phyloP scores from a whole-genome alignment of 92 coral and sea anemone genomes.

The Anthopleura xanthogrammica region DNA sequence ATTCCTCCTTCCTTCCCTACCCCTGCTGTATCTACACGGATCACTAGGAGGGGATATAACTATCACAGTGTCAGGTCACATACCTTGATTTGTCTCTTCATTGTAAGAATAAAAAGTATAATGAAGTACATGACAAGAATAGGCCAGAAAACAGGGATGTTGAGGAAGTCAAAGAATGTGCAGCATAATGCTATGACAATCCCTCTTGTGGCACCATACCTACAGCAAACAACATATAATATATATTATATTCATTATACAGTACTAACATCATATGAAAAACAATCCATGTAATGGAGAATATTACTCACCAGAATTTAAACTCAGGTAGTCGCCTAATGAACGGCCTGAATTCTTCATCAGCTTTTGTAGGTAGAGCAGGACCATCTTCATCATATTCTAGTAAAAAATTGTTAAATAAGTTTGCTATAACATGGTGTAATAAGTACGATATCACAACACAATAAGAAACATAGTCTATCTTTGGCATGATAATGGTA shows the following conservation, averaged over 20 bases:
- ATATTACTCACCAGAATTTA: slow-evolving; percentile 82
- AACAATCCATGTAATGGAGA: background rate
- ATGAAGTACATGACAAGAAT: slow-evolving; percentile 97
- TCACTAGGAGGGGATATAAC: background rate
- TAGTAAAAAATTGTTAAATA: background rate
- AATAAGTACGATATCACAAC: no score
- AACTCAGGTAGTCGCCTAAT: slow-evolving; percentile 97
- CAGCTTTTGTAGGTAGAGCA: slow-evolving; percentile 81
- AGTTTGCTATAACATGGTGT: background rate
- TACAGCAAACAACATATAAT: slow-evolving; percentile 17
- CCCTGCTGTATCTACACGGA: background rate
- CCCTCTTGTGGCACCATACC: slow-evolving; percentile 96
- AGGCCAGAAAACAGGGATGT: slow-evolving; percentile 99
- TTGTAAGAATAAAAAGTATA: slow-evolving; percentile 84
- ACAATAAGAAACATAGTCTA: no score
- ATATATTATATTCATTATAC: background rate
- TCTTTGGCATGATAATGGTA: no score
- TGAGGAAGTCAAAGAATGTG: slow-evolving; percentile 93
- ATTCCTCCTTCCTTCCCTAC: no score
- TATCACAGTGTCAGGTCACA: background rate
- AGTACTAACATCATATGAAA: background rate
- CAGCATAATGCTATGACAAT: slow-evolving; percentile 79
- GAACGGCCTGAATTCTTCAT: slow-evolving; percentile 96
- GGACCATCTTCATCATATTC: slow-evolving; percentile 88
- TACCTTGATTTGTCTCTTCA: slow-evolving; percentile 99